Evolutionary conservation across 2,888 invertebrate genomes (phyloP).

Genomic region (Amblyjoppa fuscipennis): DNA sequence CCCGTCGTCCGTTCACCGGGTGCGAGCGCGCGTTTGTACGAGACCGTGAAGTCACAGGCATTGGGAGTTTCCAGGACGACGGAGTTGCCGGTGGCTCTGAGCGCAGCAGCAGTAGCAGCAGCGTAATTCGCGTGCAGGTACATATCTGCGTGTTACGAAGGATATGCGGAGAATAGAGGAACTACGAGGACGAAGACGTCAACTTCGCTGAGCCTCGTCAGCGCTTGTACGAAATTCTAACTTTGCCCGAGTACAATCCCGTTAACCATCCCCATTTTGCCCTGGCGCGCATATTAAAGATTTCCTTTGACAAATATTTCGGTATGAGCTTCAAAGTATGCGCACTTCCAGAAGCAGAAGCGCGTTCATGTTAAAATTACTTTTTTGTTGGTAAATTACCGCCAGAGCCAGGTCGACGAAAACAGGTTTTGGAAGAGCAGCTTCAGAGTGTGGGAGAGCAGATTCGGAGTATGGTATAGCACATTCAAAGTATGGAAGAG

Average conservation of each 20-base stretch:
- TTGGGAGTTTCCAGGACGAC: constrained; percentile 44
- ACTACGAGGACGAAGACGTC: neutral
- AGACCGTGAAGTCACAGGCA: constrained; percentile 14
- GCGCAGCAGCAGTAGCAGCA: neutral
- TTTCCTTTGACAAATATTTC: neutral
- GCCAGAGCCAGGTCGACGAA: too few relatives aligned
- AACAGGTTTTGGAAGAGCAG: too few relatives aligned
- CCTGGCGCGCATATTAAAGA: neutral
- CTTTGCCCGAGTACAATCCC: neutral
- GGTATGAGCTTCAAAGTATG: neutral
- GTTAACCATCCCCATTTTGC: neutral
- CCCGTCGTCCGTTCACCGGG: constrained; percentile 29
- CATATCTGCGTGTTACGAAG: constrained; percentile 22
- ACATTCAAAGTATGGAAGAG: too few relatives aligned
- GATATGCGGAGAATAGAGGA: constrained; percentile 5
- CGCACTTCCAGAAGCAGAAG: neutral
- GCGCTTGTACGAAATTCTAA: constrained; percentile 3
- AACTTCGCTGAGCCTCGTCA: neutral
- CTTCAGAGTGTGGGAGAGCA: too few relatives aligned
- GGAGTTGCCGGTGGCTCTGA: constrained; percentile 23
- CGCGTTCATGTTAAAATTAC: neutral
- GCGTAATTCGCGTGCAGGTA: constrained; percentile 14
- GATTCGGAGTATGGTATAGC: too few relatives aligned
- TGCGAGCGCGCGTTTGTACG: constrained; percentile 15
- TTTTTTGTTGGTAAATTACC: too few relatives aligned